Evolutionary conservation across 2,888 invertebrate species (phyloP).

Genomic region (Lochmaea capreae): DNA sequence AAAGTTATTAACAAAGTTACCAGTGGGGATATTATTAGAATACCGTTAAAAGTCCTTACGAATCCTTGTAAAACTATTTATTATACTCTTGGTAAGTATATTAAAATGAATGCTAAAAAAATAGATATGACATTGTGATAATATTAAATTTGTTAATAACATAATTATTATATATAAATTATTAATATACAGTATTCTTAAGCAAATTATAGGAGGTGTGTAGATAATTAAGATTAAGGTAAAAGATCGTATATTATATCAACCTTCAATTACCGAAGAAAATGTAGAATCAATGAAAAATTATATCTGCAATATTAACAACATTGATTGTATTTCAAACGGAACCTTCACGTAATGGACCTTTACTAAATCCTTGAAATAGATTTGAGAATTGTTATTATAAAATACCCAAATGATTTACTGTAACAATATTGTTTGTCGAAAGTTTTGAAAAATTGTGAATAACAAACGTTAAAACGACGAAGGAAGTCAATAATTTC

Average conservation of each 20-base stretch:
- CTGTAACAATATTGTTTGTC: background rate
- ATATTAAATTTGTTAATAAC: too few relatives aligned
- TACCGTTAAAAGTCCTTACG: background rate
- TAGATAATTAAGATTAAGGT: background rate
- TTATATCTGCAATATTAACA: background rate
- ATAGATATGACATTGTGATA: too few relatives aligned
- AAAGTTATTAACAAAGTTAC: background rate
- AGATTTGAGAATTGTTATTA: background rate
- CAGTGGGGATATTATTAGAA: background rate
- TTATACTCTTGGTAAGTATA: background rate
- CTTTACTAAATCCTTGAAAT: background rate
- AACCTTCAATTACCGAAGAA: conserved; percentile 1
- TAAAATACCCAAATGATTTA: background rate
- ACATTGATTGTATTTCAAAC: background rate
- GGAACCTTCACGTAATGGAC: background rate
- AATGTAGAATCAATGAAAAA: background rate
- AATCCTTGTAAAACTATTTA: conserved; percentile 7
- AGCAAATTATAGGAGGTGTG: background rate
- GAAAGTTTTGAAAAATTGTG: background rate
- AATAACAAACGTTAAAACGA: background rate
- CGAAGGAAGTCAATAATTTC: too few relatives aligned
- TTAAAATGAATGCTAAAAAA: background rate
- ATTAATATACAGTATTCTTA: too few relatives aligned
- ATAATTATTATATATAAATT: too few relatives aligned
- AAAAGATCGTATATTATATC: background rate